Base-by-base conservation (phyloP, 2,888 invertebrate genomes). In the Cephus rjabovi region DNA sequence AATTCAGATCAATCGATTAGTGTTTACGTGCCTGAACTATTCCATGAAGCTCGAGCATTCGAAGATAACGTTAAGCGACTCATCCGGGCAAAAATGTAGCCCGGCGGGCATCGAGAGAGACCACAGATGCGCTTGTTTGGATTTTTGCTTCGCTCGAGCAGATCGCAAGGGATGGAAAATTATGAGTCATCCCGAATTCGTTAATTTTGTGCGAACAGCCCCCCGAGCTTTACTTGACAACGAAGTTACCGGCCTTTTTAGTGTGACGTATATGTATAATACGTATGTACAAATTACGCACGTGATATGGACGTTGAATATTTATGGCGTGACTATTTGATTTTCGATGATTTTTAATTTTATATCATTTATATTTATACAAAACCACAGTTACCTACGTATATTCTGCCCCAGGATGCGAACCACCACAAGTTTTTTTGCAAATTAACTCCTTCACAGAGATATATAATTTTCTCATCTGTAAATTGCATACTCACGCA, bases 131-230 rank as follows among this genome's bases (percentile, higher is more conserved):
- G 81, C 81, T 80, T 85, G 85, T 86, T 85, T 84, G 82, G 80
- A 85, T 84, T 86, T 87, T 86, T 83, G 81, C 80, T 80, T 79
- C 84, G 82, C 80, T 84, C 83, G 86, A 85, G 84, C 84, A 81
- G 82, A 75, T 80, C 78, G 77, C 76, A 83, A 81, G 85, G 84
- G 85, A 84, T 79, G 79, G 74, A 70, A 34, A 75, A 84, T 85
- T 83, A 82, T 86, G 85, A 87, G 80, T 86, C 85, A 85, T 75
- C 75, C 79, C 78, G 78, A 69, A 84, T 84, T 85, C 82, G 83
- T 85, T 85, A 83, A 84, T 85, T 85, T 84, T 81, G 34, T 69
- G 76, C 23, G 77, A 77, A 75, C 71, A 71, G 75, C 71, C 40
- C 70, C 56, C 9, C 3, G 9, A 56, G 9, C 9, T 56, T 56